phyloP scores from a whole-genome alignment of 2,797 vertebrate genomes.

The Huso huso region DNA sequence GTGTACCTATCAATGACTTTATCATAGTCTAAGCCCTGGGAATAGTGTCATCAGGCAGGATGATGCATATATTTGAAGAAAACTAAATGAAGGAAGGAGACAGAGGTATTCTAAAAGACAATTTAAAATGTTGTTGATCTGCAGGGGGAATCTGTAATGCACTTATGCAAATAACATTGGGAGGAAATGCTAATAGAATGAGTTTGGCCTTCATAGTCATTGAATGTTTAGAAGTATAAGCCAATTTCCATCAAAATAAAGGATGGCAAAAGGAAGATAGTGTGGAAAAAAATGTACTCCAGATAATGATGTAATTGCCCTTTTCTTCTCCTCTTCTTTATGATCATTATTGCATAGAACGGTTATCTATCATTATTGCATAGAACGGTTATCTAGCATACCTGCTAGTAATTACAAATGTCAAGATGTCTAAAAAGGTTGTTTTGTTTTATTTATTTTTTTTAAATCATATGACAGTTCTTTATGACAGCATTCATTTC shows the following conservation, averaged over 20 bases:
- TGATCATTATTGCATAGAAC: background rate
- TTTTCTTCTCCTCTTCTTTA: background rate
- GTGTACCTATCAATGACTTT: background rate
- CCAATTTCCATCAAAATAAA: slow-evolving; percentile 1
- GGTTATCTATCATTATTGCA: too few relatives aligned
- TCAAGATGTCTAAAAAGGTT: too few relatives aligned
- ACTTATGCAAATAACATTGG: slow-evolving; percentile 1
- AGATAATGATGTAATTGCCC: background rate
- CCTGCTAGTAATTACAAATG: too few relatives aligned
- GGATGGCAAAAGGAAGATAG: background rate
- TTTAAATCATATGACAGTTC: too few relatives aligned
- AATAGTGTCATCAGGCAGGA: background rate
- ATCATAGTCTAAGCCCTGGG: background rate
- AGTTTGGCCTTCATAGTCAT: background rate
- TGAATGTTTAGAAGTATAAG: background rate
- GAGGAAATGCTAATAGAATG: background rate
- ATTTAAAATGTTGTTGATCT: background rate
- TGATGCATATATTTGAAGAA: background rate
- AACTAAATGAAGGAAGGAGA: background rate
- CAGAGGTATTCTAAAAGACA: background rate
- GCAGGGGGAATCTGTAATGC: background rate
- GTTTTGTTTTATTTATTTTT: too few relatives aligned
- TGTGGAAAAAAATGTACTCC: background rate
- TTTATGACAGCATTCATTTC: too few relatives aligned
- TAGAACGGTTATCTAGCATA: too few relatives aligned